Evolutionary conservation across 2,113 vertebrate species (phyloP).

Genomic region (Lipophrys pholis): DNA sequence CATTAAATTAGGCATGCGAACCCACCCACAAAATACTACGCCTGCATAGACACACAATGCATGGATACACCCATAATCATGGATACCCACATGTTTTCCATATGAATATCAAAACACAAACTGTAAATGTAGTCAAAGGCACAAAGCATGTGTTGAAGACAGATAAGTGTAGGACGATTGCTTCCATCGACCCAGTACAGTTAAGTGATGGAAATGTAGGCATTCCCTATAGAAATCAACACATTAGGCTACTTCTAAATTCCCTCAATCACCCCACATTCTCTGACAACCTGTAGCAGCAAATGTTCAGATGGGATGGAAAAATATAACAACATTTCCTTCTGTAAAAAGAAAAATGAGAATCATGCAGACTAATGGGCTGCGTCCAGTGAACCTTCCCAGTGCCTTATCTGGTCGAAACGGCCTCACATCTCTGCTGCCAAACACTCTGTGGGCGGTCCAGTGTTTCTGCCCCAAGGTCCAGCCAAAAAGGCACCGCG

Average conservation of each 20-base stretch:
- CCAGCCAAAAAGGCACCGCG: conserved; percentile 47
- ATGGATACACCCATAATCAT: conserved; percentile 28
- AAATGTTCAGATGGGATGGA: background rate
- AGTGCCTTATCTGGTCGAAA: conserved; percentile 38
- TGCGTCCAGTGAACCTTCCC: conserved; percentile 29
- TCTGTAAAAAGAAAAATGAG: background rate
- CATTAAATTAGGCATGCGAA: conserved; percentile 30
- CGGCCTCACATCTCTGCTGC: conserved; percentile 49
- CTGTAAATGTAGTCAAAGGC: background rate
- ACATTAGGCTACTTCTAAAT: conserved; percentile 21
- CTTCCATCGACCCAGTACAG: background rate
- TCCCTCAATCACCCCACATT: conserved; percentile 19
- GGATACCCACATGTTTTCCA: conserved; percentile 28
- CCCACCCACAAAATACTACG: conserved; percentile 47
- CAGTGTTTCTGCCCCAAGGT: conserved; percentile 45
- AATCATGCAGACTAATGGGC: conserved; percentile 5
- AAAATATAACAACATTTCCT: background rate
- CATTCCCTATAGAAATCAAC: background rate
- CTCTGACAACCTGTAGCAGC: conserved; percentile 4
- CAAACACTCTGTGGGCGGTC: conserved; percentile 55
- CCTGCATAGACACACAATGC: conserved; percentile 32
- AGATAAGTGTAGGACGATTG: background rate
- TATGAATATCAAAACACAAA: conserved; percentile 33
- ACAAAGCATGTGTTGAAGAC: conserved; percentile 7
- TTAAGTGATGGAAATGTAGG: conserved; percentile 9